Evolutionary conservation across 2,888 invertebrate species (phyloP), one percentile per base, ranked within the genome.

Genomic region (Pristionchus entomophagus): DNA sequence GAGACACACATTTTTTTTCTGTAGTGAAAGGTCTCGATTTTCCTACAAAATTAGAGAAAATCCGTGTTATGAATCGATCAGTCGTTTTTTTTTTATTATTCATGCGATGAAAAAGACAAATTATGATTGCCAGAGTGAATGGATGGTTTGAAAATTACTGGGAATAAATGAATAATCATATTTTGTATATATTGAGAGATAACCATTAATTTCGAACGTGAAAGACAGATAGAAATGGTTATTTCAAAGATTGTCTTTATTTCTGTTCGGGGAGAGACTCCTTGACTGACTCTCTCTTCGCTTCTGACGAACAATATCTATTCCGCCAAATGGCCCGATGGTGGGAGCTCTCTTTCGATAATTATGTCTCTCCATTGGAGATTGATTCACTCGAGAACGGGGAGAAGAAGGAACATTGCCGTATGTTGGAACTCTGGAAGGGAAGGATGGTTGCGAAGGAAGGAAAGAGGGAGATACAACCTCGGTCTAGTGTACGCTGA

Each of bases 281-380:
- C 73, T 38, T 41, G 73, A 73, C 29, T 51, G 49, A 10, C 82
- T 82, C 29, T 82, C 82, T 17, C 38, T 82, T 41, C 82, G 56
- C 82, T 82, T 59, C 53, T 41, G n/a, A 26, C 82, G 56, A 8
- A 45, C 59, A 26, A 65, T 84, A 10, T 84, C 83, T 29, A 84
- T 49, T 84, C 65, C 83, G 45, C 83, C 83, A 29, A 84, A 65
- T 84, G 83, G 49, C 22, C 83, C 83, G 45, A 84, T 35, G 10
- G 83, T 84, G 4, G 83, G 83, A 49, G 83, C 83, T 49, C 83
- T 41, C 45, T 35, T 65, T n/a, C 83, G 26, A 38, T n/a, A 29
- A n/a, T n/a, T 38, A 41, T 82, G 53, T 26, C 49, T 59, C 59
- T 82, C 82, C 26, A 82, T 59, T 26, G 73, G 73, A 19, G 73